A percentile compares a stretch with the other conserved stretches of the same genome.
phyloP scores from a whole-genome alignment of 2,797 vertebrate genomes.

The Eupleurogrammus muticus region DNA sequence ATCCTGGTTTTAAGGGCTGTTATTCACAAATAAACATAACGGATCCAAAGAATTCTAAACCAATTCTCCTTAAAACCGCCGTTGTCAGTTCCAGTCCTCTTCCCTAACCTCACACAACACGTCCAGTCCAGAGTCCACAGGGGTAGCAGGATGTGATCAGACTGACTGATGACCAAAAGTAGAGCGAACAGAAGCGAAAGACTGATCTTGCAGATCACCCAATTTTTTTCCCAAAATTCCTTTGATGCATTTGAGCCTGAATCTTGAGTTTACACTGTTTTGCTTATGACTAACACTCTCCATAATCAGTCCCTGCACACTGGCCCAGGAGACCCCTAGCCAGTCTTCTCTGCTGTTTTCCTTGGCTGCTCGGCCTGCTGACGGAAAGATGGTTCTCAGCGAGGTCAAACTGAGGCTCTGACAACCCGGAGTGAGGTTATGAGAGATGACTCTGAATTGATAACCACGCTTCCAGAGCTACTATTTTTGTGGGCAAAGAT shows the following conservation, averaged over 20 bases:
- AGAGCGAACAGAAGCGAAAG: conserved; percentile 41
- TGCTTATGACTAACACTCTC: conserved; percentile 67
- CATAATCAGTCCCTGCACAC: conserved; percentile 48
- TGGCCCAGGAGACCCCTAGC: conserved; percentile 52
- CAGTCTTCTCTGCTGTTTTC: conserved; percentile 48
- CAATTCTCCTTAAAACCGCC: conserved; percentile 23
- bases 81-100: conserved; percentile 4
- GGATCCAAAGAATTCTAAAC: not conserved
- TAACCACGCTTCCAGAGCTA: conserved; percentile 11
- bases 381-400: conserved; percentile 55
- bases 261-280: conserved; percentile 54
- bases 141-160: conserved; percentile 18
- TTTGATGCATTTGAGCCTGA: conserved; percentile 32
- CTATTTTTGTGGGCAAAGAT: not conserved
- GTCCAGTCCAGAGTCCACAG: conserved; percentile 4
- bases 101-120: conserved; percentile 9
- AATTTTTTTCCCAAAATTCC: conserved; percentile 31
- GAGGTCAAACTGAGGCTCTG: conserved; percentile 52
- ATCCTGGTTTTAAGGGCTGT: not conserved
- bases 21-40: not conserved
- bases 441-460: conserved; percentile 21
- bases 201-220: conserved; percentile 6
- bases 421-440: conserved; percentile 19
- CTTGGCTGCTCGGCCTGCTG: conserved; percentile 42
- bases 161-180: conserved; percentile 23